Evolutionary conservation across 2,113 vertebrate species (phyloP), one percentile per base, ranked within the genome.

Genomic region (Phoenicopterus ruber): DNA sequence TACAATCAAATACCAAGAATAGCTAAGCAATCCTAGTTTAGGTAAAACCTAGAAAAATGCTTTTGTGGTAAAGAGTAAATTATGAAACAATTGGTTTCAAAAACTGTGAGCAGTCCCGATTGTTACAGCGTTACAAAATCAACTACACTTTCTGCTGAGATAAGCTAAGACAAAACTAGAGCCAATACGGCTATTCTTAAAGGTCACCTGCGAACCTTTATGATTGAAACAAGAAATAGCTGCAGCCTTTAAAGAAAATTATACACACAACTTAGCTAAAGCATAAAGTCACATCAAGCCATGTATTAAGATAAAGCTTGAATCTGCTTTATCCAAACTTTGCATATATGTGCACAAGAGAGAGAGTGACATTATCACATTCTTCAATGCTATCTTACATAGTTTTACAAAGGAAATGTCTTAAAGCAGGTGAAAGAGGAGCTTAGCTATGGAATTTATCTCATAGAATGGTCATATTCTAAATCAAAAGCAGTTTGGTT

Each of bases 91-190:
- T 11, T 57, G 26, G 18, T 72, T 88, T 59, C 32, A 72, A 72
- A 71, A n/a, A 15, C 13, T 65, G 19, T 44, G 71, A 92, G 32
- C 32, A 49, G 62, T 19, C 19, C 7, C 0, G 0, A 59, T 13
- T 86, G 26, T 65, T 73, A 58, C 14, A 77, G 38, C 36, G 6
- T 40, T 59, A 84, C 19, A 46, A 90, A 77, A 18, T n/a, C 79
- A 82, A 42, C 24, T 49, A 5, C 4, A 16, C 12, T 61, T 94
- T 76, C 47, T 86, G 71, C 62, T 86, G 71, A 83, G n/a, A 34
- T n/a, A 85, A 80, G 40, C 40, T 38, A 58, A 46, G 36, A 46
- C 3, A 15, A 52, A 90, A 59, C n/a, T 16, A 32, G 13, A 80
- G 63, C 34, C 16, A 65, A 65, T 3, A 25, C 5, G 38, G 36